Evolutionary conservation across 2,888 invertebrate genomes (phyloP).

Genomic region (Muscina levida): DNA sequence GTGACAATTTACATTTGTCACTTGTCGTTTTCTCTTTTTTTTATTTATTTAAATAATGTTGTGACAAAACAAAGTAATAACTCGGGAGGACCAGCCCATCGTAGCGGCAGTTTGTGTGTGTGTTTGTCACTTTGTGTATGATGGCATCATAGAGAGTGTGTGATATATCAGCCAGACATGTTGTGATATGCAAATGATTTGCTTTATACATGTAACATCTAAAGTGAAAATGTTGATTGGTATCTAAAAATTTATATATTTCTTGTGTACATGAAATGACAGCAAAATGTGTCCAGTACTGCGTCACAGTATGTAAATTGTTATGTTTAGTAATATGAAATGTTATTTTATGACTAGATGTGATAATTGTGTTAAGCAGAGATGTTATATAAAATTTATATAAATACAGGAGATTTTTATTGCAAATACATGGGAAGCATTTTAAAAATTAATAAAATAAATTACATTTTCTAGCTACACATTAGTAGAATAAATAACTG

Average conservation of each 20-base stretch:
- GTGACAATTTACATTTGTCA: conserved; percentile 9
- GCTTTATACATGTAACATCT: conserved; percentile 15
- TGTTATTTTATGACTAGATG: background rate
- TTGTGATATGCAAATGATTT: conserved; percentile 45
- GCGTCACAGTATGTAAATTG: background rate
- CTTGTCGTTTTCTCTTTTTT: background rate
- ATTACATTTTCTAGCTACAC: no score
- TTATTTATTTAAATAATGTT: conserved; percentile 25
- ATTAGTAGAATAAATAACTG: no score
- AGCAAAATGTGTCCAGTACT: background rate
- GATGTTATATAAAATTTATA: no score
- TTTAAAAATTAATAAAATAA: no score
- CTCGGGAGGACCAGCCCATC: background rate
- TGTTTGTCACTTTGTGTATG: background rate
- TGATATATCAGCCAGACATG: background rate
- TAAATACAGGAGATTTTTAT: no score
- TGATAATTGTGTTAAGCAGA: background rate
- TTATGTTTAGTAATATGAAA: background rate
- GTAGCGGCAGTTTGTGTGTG: no score
- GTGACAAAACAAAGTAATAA: conserved; percentile 14
- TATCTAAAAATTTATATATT: conserved; percentile 13
- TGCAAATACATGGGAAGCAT: no score
- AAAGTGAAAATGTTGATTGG: conserved; percentile 2
- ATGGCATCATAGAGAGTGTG: background rate
- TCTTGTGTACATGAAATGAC: background rate